These are phyloP conservation scores for Rhinoraja longicauda DNA, from an alignment of 2,797 vertebrate genomes.

Conservation along the genomic window DNA sequence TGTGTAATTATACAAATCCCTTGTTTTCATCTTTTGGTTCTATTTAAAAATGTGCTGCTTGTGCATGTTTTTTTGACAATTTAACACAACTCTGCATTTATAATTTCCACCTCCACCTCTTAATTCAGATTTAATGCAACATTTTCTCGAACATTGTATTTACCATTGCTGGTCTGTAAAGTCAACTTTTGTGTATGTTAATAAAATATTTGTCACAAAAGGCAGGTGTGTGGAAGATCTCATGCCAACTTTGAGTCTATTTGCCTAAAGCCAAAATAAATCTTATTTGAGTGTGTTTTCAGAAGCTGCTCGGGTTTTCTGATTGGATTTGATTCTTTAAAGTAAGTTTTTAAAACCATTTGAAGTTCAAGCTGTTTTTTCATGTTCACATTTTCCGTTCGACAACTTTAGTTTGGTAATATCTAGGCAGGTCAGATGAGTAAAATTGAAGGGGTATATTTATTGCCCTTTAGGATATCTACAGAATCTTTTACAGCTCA, in stretches of 20 bases:
- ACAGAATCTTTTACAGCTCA: background rate
- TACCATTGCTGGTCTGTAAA: background rate
- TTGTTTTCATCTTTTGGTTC: background rate
- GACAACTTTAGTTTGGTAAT: background rate
- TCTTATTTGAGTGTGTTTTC: background rate
- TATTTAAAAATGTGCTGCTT: background rate
- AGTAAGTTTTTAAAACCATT: background rate
- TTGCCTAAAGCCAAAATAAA: constrained; percentile 15
- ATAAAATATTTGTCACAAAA: background rate
- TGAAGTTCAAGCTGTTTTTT: background rate
- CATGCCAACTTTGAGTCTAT: background rate
- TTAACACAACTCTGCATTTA: background rate
- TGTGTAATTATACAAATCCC: background rate
- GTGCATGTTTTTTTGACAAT: background rate
- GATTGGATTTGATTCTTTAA: background rate
- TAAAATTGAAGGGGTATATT: background rate
- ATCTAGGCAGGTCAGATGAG: background rate
- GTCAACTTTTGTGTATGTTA: background rate
- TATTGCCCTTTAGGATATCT: background rate
- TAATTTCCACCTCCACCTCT: background rate
- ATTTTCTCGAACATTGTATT: background rate
- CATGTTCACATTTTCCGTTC: background rate
- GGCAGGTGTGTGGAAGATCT: constrained; percentile 13
- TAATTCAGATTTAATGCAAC: background rate
- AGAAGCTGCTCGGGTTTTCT: background rate